Evolutionary conservation across 2,113 vertebrate species (phyloP).

Genomic region (Phaetusa simplex): DNA sequence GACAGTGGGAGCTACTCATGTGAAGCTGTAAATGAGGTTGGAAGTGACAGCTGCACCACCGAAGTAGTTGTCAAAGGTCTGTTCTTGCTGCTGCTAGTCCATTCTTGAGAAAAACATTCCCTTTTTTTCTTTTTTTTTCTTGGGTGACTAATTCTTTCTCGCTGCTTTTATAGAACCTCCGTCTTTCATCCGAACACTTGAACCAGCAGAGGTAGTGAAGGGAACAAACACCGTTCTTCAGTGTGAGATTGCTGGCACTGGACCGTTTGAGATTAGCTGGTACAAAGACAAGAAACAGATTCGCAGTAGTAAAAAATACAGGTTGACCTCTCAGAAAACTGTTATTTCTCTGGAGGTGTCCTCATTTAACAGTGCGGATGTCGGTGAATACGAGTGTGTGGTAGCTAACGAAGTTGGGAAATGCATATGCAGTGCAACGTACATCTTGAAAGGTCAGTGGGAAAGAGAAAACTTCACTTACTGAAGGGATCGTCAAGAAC

Average conservation of each 20-base stretch:
- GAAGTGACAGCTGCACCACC: conserved; percentile 89
- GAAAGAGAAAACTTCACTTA: not conserved
- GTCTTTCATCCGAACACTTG: conserved; percentile 88
- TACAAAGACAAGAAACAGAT: conserved; percentile 93
- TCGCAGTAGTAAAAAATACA: conserved; percentile 88
- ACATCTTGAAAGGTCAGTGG: conserved; percentile 94
- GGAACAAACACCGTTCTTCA: conserved; percentile 85
- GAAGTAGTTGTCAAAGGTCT: conserved; percentile 94
- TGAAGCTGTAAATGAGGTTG: conserved; percentile 93
- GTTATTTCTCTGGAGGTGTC: conserved; percentile 88
- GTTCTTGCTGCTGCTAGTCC: conserved; percentile 57
- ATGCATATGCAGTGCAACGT: conserved; percentile 83
- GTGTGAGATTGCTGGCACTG: conserved; percentile 90
- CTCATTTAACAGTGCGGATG: conserved; percentile 91
- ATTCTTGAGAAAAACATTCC: not conserved
- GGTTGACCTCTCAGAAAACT: conserved; percentile 83
- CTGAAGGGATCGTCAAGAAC: not conserved
- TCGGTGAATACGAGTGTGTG: conserved; percentile 94
- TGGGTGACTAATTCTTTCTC: conserved; percentile 29
- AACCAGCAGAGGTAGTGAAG: conserved; percentile 88
- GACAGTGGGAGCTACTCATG: conserved; percentile 94
- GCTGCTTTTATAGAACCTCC: conserved; percentile 89
- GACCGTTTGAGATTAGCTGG: conserved; percentile 96
- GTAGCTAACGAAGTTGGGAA: conserved; percentile 95
- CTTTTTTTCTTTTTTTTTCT: not conserved